These are phyloP conservation scores for Elephantulus edwardii DNA, from an alignment of 2,113 vertebrate species.

Conservation along the genomic window DNA sequence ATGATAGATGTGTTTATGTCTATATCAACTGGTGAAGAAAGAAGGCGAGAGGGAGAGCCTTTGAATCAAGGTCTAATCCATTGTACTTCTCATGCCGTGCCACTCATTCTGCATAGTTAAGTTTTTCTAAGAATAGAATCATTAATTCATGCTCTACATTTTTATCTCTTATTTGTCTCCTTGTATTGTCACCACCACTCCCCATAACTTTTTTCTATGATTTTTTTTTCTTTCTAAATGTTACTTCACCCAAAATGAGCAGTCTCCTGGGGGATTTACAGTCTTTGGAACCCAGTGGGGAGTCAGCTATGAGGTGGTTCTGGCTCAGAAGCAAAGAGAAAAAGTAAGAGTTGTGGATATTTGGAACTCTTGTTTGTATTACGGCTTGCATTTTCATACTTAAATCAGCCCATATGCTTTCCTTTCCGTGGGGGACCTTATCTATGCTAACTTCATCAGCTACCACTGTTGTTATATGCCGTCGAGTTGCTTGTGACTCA, in stretches of 20 bases:
- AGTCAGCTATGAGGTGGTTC: no score
- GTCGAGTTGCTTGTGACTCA: no score
- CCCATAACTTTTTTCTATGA: constrained; percentile 20
- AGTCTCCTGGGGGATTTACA: no score
- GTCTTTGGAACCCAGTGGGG: no score
- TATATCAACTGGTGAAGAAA: neutral
- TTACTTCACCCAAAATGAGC: no score
- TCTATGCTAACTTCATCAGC: neutral
- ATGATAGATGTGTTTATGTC: neutral
- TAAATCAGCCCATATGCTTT: neutral
- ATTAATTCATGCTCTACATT: neutral
- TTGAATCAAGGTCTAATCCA: neutral
- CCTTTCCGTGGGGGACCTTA: neutral
- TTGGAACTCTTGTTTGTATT: neutral
- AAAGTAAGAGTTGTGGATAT: no score
- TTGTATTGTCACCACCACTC: neutral
- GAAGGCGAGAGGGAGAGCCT: neutral
- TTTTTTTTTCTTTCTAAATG: neutral
- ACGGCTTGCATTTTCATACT: neutral
- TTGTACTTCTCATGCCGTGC: neutral
- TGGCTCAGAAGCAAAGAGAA: no score
- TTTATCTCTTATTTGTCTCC: neutral
- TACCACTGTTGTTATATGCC: no score
- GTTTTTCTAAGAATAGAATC: constrained; percentile 29
- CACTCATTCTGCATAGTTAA: neutral